Percentiles rank a stretch among this genome's conserved stretches.
Evolutionary conservation across 2,797 vertebrate genomes (phyloP).

Genomic region (Amphiprion clarkii): DNA sequence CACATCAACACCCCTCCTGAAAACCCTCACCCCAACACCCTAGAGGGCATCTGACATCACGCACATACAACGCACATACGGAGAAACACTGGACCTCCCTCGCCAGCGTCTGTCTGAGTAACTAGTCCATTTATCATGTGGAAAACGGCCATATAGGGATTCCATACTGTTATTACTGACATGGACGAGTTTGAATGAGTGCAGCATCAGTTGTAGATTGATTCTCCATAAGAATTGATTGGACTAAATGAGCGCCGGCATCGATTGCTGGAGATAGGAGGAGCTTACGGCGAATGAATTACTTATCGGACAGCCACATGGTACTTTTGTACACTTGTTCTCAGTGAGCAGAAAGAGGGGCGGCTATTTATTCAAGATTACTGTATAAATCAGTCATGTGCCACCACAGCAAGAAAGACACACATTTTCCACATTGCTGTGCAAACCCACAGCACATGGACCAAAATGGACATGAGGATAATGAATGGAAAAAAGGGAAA

Average conservation of each 20-base stretch:
- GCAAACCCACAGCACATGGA: constrained; percentile 52
- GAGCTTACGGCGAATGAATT: constrained; percentile 41
- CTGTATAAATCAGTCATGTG: constrained; percentile 47
- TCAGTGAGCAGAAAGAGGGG: constrained; percentile 19
- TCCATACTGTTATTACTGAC: constrained; percentile 54
- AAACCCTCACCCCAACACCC: constrained; percentile 15
- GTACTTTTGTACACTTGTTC: constrained; percentile 49
- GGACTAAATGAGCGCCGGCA: constrained; percentile 73
- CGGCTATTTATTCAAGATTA: constrained; percentile 35
- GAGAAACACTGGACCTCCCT: neutral
- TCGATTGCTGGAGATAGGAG: constrained; percentile 55
- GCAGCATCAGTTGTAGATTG: constrained; percentile 75
- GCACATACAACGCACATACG: constrained; percentile 21
- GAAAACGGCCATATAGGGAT: constrained; percentile 36
- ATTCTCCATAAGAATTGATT: constrained; percentile 76
- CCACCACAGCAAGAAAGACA: constrained; percentile 39
- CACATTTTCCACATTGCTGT: constrained; percentile 57
- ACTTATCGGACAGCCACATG: constrained; percentile 32
- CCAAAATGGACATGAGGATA: constrained; percentile 45
- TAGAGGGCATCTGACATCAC: constrained; percentile 40
- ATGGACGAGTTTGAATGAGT: constrained; percentile 59
- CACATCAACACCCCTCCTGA: constrained; percentile 44
- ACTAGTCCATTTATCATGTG: constrained; percentile 46
- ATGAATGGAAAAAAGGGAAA: constrained; percentile 48
- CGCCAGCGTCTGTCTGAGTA: constrained; percentile 27